These are phyloP conservation scores for Rutilus rutilus DNA, from an alignment of 2,113 vertebrate species.

Conservation along the genomic window DNA sequence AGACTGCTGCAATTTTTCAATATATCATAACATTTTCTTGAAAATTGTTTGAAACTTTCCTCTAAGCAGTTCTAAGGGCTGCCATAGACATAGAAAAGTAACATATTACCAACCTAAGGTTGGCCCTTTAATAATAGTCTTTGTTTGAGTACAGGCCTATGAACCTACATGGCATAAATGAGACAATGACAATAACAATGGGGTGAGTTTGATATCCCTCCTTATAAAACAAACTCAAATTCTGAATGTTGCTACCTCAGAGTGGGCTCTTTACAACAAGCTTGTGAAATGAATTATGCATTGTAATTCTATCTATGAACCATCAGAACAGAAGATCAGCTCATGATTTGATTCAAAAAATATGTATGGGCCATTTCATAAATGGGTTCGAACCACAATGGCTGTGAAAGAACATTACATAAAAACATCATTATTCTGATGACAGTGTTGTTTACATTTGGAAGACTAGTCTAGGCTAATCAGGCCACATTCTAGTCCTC, in stretches of 20 bases:
- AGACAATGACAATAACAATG: not conserved
- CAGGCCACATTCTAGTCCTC: constrained; percentile 30
- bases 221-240: not conserved
- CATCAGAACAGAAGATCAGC: too few species aligned
- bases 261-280: not conserved
- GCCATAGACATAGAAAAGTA: not conserved
- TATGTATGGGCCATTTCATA: not conserved
- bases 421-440: not conserved
- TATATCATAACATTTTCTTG: too few species aligned
- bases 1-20: too few species aligned
- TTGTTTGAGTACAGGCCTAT: not conserved
- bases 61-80: not conserved
- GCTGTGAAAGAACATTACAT: not conserved
- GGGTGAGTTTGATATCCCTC: not conserved
- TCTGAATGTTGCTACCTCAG: not conserved
- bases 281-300: not conserved
- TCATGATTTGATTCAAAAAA: too few species aligned
- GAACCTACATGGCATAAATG: not conserved
- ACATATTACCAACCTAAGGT: not conserved
- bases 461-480: constrained; percentile 28
- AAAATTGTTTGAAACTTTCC: too few species aligned
- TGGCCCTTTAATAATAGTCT: not conserved
- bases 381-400: not conserved
- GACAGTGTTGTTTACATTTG: constrained; percentile 34
- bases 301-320: not conserved